Base-by-base conservation (phyloP, 2,888 invertebrate genomes). In the Ormyrus rosae region DNA sequence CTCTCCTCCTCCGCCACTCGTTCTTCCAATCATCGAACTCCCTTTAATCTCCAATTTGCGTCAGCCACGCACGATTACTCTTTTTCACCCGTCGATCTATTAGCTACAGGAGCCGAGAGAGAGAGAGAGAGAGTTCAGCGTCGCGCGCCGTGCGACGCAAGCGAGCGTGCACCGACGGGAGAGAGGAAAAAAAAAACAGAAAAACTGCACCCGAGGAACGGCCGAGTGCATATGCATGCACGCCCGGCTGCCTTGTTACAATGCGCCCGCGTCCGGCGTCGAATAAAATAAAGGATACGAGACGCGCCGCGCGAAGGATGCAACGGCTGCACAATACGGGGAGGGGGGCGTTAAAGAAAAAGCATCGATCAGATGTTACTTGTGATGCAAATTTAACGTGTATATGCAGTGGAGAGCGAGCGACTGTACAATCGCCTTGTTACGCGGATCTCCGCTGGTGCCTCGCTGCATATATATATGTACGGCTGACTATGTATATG, bases 11-110 rank as follows among this genome's bases (percentile, higher is more conserved):
- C 34, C 34, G 3, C 34, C 34, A 34, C 34, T 34, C 0, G 34
- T 34, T 34, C 34, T 34, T 4, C 34, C 34, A 34, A 34, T 34
- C 34, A 4, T 34, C 34, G 34, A 34, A 4, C 51, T 45, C 73
- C 55, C 74, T 76, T 81, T 55, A 72, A 67, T 72, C 61, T 68
- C 68, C 56, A 80, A 74, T 74, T 67, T 64, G 68, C 70, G 19
- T 67, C 60, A 55, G 50, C 67, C 67, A 82, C 82, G 82, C 78
- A 70, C 83, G 82, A 84, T 85, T 83, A 83, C 77, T 69, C 77
- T 82, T 83, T 85, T 84, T 83, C 81, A 83, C 82, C 82, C 34
- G 60, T 19, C 65, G 67, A 7, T 8, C 34, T 34, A 19, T 19
- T 19, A 4, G 34, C 34, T 34, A 0, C 4, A 34, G 34, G 2